Base-by-base conservation (phyloP, 2,113 vertebrate genomes). In the Cromileptes altivelis region DNA sequence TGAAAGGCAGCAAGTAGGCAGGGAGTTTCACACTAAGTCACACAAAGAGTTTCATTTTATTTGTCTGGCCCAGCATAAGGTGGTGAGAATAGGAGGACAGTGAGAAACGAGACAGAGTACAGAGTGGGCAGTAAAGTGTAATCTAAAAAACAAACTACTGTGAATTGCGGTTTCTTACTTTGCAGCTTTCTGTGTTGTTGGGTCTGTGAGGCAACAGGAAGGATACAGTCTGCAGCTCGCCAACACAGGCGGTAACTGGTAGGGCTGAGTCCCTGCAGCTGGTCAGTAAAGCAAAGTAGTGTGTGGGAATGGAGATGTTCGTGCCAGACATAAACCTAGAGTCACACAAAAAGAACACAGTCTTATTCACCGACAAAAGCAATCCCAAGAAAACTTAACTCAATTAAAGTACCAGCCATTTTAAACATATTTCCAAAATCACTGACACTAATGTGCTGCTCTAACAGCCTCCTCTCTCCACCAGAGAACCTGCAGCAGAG, bases 141-240 rank as follows among this genome's bases (percentile, higher is more conserved):
- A 30, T 33, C 15, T 21, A 2, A 17, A 56, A 62, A 4, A 4
- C 13, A 8, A 3, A 56, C 40, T 2, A 17, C 5, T 30, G 23
- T 30, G 6, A 6, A 8, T 3, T 33, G 2, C 1, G 2, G 1
- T 1, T 30, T 50, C 90, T 93, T 79, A 96, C 95, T 12, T 63
- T 61, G 56, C 96, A 96, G 75, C 80, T 94, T 40, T 96, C 95
- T 0, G 68, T 70, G 80, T 93, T 93, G 53, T 90, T 55, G 0
- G 42, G 13, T 70, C 78, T 60, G 80, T 96, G 95, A 0, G 96
- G 95, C 4, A 96, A 42, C 30, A 96, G 68, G 79, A 96, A 96
- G 9, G 91, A 92, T 0, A 92, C 81, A 0, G 92, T 92, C 75
- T 92, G 82, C 8, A 95, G 79, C 37, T 88, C 69, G 0, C 52